phyloP scores from a whole-genome alignment of 2,113 vertebrate species.

The Phyllopteryx taeniolatus region DNA sequence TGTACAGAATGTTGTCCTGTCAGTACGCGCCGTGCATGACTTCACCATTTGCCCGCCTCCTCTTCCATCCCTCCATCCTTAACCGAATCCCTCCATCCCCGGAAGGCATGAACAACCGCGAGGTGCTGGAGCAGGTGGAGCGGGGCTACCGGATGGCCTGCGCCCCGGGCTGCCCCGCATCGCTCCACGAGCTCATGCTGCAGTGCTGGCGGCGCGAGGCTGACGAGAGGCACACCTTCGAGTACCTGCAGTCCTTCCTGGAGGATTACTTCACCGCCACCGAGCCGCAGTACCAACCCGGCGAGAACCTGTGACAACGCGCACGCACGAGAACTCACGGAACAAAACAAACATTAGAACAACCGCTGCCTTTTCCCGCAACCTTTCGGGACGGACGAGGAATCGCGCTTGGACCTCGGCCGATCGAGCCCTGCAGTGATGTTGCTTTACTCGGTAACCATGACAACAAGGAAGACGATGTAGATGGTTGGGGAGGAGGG shows the following conservation, averaged over 20 bases:
- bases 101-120: slow-evolving; percentile 95
- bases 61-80: not conserved
- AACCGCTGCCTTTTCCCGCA: not conserved
- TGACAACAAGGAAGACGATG: slow-evolving; percentile 70
- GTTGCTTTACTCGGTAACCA: slow-evolving; percentile 71
- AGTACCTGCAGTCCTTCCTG: slow-evolving; percentile 95
- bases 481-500: slow-evolving; percentile 56
- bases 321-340: slow-evolving; percentile 15
- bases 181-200: slow-evolving; percentile 91
- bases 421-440: slow-evolving; percentile 63
- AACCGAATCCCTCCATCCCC: not conserved
- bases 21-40: not conserved
- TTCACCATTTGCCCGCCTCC: slow-evolving; percentile 6
- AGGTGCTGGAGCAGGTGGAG: slow-evolving; percentile 96
- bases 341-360: not conserved
- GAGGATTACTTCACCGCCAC: slow-evolving; percentile 98
- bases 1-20: not conserved
- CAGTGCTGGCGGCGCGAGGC: slow-evolving; percentile 93
- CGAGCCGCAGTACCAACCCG: slow-evolving; percentile 97
- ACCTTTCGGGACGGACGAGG: slow-evolving; percentile 43
- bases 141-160: slow-evolving; percentile 92
- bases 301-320: slow-evolving; percentile 81
- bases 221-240: slow-evolving; percentile 94
- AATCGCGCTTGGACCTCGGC: slow-evolving; percentile 52
- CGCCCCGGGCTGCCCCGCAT: slow-evolving; percentile 80